phyloP scores from a whole-genome alignment of 2,797 vertebrate species.

The Pachyuromys duprasi region DNA sequence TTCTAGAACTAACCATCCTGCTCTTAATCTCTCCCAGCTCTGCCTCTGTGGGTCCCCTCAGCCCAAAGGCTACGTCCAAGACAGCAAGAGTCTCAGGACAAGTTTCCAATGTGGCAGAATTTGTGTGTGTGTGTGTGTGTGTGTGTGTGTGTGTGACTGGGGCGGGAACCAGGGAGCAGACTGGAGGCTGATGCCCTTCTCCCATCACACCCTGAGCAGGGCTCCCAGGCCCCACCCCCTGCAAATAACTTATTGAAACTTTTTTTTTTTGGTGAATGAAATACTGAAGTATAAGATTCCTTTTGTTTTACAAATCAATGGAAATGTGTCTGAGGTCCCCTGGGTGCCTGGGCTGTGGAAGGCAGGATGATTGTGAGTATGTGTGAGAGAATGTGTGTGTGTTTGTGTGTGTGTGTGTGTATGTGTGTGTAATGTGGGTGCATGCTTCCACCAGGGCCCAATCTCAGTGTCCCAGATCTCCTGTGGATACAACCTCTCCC shows the following conservation, averaged over 20 bases:
- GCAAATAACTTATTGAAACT: conserved; percentile 82
- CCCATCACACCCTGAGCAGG: conserved; percentile 26
- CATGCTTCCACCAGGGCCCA: not conserved
- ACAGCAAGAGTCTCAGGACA: not conserved
- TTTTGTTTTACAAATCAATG: conserved; percentile 83
- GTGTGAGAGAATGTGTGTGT: not conserved
- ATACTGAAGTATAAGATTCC: conserved; percentile 82
- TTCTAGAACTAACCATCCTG: too few species aligned
- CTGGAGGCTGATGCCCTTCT: conserved; percentile 34
- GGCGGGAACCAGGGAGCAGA: conserved; percentile 58
- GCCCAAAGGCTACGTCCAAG: conserved; percentile 33
- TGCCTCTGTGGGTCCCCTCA: not conserved
- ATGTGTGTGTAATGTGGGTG: not conserved
- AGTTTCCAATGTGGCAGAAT: not conserved
- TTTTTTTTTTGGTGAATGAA: conserved; percentile 81
- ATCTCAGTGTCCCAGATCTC: not conserved
- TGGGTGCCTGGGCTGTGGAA: not conserved
- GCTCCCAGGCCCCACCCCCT: conserved; percentile 58
- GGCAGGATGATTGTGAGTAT: conserved; percentile 40
- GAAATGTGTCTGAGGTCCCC: conserved; percentile 68
- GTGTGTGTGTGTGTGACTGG: conserved; percentile 21
- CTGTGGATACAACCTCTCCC: not conserved
- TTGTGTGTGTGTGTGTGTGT: not conserved
- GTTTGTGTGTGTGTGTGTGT: not conserved
- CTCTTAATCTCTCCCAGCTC: not conserved